Evolutionary conservation across 2,113 vertebrate species (phyloP).

Genomic region (Thomomys bottae): DNA sequence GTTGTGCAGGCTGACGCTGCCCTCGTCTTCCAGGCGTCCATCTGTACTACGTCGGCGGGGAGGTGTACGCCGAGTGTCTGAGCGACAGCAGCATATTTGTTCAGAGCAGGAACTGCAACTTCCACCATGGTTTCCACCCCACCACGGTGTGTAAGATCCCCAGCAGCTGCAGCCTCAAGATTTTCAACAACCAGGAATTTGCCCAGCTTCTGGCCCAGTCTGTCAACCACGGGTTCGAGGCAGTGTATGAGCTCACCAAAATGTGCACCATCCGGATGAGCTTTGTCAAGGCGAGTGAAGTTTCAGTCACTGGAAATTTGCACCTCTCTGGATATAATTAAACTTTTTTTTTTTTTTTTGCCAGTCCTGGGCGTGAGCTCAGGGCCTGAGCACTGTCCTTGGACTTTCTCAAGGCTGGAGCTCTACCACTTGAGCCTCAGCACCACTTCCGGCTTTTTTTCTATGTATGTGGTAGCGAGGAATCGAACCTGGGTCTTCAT

Average conservation of each 20-base stretch:
- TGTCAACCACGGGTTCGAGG: slow-evolving; percentile 98
- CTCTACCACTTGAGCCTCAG: no score
- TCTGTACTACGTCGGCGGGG: slow-evolving; percentile 97
- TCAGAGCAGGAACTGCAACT: slow-evolving; percentile 99
- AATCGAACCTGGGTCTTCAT: no score
- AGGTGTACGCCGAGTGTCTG: slow-evolving; percentile 97
- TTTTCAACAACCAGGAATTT: slow-evolving; percentile 99
- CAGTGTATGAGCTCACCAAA: slow-evolving; percentile 98
- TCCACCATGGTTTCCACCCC: slow-evolving; percentile 97
- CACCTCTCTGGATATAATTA: slow-evolving; percentile 8
- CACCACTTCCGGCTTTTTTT: no score
- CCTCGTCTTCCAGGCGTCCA: slow-evolving; percentile 91
- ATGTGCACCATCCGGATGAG: slow-evolving; percentile 99
- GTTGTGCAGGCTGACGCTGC: background rate
- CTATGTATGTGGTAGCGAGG: no score
- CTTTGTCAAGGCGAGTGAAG: slow-evolving; percentile 94
- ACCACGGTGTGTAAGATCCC: slow-evolving; percentile 99
- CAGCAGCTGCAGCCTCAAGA: slow-evolving; percentile 97
- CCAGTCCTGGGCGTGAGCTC: no score
- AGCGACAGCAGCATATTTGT: slow-evolving; percentile 99
- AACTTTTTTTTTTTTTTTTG: no score
- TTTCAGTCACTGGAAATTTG: slow-evolving; percentile 28
- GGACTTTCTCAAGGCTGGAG: no score
- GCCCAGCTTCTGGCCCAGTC: slow-evolving; percentile 97
- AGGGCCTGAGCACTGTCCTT: no score